phyloP scores from a whole-genome alignment of 2,797 vertebrate species.

The Acrossocheilus fasciatus region DNA sequence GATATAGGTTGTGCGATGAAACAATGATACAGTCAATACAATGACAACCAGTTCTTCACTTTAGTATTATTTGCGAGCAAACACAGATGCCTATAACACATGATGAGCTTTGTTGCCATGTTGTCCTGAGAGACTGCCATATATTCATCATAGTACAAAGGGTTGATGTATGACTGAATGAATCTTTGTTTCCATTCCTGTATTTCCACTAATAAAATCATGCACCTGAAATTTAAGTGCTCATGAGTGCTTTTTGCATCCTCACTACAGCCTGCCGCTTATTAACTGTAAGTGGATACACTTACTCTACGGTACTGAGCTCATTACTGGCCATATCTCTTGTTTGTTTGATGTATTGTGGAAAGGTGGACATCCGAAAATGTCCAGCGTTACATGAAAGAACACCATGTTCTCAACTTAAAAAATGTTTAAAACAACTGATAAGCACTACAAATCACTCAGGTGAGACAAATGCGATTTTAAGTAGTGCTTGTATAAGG shows the following conservation, averaged over 20 bases:
- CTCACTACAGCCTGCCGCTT: conserved; percentile 2
- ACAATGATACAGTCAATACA: background rate
- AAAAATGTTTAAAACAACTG: conserved; percentile 1
- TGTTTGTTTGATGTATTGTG: conserved; percentile 38
- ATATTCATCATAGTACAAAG: conserved; percentile 8
- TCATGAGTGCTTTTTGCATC: conserved; percentile 45
- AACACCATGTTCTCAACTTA: background rate
- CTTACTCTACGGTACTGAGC: background rate
- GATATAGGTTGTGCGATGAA: background rate
- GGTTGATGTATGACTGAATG: conserved; percentile 2
- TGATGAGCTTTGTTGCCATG: background rate
- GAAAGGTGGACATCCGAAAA: conserved; percentile 4
- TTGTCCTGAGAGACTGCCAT: background rate
- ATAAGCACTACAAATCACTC: background rate
- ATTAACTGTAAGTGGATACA: conserved; percentile 45
- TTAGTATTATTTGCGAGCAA: background rate
- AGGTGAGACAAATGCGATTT: conserved; percentile 13
- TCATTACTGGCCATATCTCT: conserved; percentile 21
- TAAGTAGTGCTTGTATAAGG: background rate
- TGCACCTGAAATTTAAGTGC: conserved; percentile 43
- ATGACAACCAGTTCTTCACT: background rate
- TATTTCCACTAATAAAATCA: conserved; percentile 35
- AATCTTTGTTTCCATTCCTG: background rate
- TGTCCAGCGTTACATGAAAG: conserved; percentile 12
- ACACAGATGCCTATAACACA: conserved; percentile 17